Evolutionary conservation across 2,888 invertebrate species (phyloP).

Genomic region (Drosophila flavopinicola): DNA sequence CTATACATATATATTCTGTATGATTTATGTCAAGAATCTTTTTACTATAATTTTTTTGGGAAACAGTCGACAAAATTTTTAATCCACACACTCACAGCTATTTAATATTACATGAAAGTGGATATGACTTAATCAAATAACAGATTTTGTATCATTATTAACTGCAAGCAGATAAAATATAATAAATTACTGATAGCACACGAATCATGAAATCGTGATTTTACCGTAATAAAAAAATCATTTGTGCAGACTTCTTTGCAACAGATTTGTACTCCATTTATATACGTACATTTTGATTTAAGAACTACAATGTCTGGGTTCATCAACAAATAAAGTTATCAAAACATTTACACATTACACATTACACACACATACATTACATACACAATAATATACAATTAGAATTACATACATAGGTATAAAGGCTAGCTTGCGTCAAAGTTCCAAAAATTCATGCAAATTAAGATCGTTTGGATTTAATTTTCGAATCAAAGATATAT

Average conservation of each 20-base stretch:
- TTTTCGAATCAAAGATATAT: slow-evolving; percentile 2
- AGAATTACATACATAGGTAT: slow-evolving; percentile 30
- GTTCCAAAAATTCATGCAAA: slow-evolving; percentile 13
- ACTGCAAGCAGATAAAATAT: neutral
- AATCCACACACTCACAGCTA: neutral
- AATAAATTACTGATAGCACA: neutral
- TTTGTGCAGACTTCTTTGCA: neutral
- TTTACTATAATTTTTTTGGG: neutral
- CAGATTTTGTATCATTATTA: neutral
- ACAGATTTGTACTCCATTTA: neutral
- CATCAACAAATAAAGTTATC: neutral
- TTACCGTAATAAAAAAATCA: neutral
- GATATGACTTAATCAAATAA: neutral
- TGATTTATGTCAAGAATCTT: neutral
- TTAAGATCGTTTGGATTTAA: slow-evolving; percentile 10
- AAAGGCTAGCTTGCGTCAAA: slow-evolving; percentile 25
- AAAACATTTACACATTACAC: slow-evolving; percentile 1
- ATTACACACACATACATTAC: slow-evolving; percentile 17
- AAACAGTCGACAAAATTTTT: neutral
- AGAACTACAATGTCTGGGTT: neutral
- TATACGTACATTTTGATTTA: neutral
- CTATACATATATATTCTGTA: neutral
- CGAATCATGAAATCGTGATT: neutral
- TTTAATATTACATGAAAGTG: neutral
- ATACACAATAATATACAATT: slow-evolving; percentile 25